Evolutionary conservation across 1,140 invertebrate genomes (phyloP).

Genomic region (Drosophila ananassae): DNA sequence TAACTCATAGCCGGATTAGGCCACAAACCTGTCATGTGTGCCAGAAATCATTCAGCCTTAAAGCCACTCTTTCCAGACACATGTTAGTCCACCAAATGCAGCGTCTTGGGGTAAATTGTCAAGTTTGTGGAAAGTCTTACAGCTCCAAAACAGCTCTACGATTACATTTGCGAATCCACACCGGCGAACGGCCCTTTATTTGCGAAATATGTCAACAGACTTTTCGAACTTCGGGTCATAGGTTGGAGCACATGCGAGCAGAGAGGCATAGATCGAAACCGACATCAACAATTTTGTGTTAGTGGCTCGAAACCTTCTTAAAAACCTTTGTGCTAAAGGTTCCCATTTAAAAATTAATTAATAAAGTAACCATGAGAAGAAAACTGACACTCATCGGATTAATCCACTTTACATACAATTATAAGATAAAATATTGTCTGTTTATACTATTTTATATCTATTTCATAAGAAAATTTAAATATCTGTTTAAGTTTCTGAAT

Average conservation of each 20-base stretch:
- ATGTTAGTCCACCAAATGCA: conserved; percentile 14
- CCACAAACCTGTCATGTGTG: conserved; percentile 17
- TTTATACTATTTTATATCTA: too few relatives aligned
- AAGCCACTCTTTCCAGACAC: conserved; percentile 24
- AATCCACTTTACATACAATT: too few relatives aligned
- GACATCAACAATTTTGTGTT: neutral
- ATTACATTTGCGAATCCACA: conserved; percentile 77
- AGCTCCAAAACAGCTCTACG: conserved; percentile 44
- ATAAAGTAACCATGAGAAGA: too few relatives aligned
- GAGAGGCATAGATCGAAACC: conserved; percentile 11
- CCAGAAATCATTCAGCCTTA: conserved; percentile 19
- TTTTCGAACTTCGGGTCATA: conserved; percentile 84
- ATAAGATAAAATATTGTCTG: too few relatives aligned
- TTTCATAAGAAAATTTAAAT: too few relatives aligned
- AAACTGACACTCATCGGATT: too few relatives aligned
- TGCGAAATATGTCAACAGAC: conserved; percentile 85
- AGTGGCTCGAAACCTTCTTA: neutral
- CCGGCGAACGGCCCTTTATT: conserved; percentile 63
- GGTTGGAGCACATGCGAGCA: conserved; percentile 71
- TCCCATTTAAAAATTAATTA: too few relatives aligned
- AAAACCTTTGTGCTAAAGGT: too few relatives aligned
- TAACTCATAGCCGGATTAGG: conserved; percentile 24
- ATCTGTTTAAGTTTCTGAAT: too few relatives aligned
- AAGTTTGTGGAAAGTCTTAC: conserved; percentile 39
- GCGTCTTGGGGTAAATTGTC: conserved; percentile 9